Base-by-base conservation (phyloP, 2,888 invertebrate genomes). In the Timandra comae region DNA sequence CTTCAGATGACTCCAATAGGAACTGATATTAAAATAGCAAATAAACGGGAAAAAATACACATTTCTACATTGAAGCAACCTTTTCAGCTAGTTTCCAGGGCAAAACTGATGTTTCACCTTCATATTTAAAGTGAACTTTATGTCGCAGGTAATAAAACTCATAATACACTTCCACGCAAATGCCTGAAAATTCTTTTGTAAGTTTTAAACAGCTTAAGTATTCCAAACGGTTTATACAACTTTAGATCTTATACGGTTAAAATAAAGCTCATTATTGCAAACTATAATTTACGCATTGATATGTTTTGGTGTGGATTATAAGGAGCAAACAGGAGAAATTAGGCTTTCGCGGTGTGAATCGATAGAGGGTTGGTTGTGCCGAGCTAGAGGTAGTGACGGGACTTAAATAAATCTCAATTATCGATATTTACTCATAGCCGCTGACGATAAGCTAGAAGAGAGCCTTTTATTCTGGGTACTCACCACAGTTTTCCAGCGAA, bases 321-420 rank as follows among this genome's bases (percentile, higher is more conserved):
- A 32, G 28, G 33, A 47, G 58, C 73, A 72, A 77, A 75, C 71
- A 71, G 59, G 63, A 63, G 63, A 71, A 73, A 72, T 73, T 72
- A 76, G 73, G 70, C 69, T 76, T 63, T 63, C 52, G 55, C 52
- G 61, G 57, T 52, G 59, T 59, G 63, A 73, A 81, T 81, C 81
- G 74, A 81, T 81, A 79, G 57, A 71, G 66, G 72, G 68, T 57
- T 62, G 56, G 49, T 56, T 57, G 42, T 38, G 29, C n/a, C n/a
- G n/a, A n/a, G n/a, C n/a, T n/a, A n/a, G 19, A n/a, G 2, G 5
- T 56, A 74, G 71, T 48, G 71, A 35, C 56, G 76, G 24, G 29
- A 9, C 9, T 10, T 27, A 25, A n/a, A n/a, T n/a, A n/a, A n/a
- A n/a, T n/a, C n/a, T n/a, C n/a, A n/a, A n/a, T n/a, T n/a, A n/a